These are phyloP conservation scores for Synchiropus splendidus DNA, from an alignment of 2,113 vertebrate genomes.

Conservation along the genomic window DNA sequence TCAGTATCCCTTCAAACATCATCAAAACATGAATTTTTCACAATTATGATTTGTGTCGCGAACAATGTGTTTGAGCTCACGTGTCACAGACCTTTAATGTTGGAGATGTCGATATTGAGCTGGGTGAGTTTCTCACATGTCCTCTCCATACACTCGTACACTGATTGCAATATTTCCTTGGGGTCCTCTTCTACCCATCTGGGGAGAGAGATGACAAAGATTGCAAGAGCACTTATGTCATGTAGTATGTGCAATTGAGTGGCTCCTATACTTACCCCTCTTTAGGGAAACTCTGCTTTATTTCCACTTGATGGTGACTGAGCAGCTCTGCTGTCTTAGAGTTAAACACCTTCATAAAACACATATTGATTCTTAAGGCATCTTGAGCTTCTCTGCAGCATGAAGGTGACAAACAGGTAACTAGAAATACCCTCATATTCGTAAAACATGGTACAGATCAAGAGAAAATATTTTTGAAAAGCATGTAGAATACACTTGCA, in stretches of 20 bases:
- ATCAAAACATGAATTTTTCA: too few relatives aligned
- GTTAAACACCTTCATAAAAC: constrained; percentile 81
- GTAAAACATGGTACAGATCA: too few relatives aligned
- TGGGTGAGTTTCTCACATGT: constrained; percentile 88
- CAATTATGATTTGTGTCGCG: too few relatives aligned
- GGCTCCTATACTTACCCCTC: constrained; percentile 83
- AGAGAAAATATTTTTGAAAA: background rate
- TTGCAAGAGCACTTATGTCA: too few relatives aligned
- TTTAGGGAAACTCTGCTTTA: constrained; percentile 90
- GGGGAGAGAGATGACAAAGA: too few relatives aligned
- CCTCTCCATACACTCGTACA: constrained; percentile 92
- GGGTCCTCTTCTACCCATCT: constrained; percentile 98
- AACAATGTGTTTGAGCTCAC: too few relatives aligned
- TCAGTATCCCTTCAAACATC: too few relatives aligned
- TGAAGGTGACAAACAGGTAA: too few relatives aligned
- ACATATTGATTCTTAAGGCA: background rate
- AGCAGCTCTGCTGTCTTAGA: constrained; percentile 90
- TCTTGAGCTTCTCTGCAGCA: background rate
- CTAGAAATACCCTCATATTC: too few relatives aligned
- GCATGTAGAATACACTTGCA: background rate
- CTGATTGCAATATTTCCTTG: constrained; percentile 87
- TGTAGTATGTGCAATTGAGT: too few relatives aligned
- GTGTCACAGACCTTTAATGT: constrained; percentile 96
- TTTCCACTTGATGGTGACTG: constrained; percentile 94
- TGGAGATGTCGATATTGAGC: constrained; percentile 84